Evolutionary conservation across 2,888 invertebrate species (phyloP), one percentile per base, ranked within the genome.

Genomic region (Apamea monoglypha): DNA sequence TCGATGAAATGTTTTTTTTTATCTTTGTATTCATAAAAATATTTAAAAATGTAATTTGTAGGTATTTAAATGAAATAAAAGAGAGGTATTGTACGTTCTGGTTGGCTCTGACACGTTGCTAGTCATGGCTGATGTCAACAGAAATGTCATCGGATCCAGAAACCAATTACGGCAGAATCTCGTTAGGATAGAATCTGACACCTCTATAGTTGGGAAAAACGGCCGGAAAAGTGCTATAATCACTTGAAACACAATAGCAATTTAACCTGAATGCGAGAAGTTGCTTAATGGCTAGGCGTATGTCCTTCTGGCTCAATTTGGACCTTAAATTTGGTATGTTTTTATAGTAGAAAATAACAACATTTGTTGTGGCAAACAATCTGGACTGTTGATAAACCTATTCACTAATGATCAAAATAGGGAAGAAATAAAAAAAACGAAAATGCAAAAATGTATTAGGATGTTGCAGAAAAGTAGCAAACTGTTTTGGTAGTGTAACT

Each of bases 101-200:
- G 50, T 18, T 50, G 50, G 18, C 50, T 50, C 18, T 50, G 50
- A 50, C 18, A 50, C 18, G 5, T 56, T 61, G 21, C 47, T 21
- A 69, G 50, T 14, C 18, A 61, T 18, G 47, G 0, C 74, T 59
- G 8, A 12, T 25, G 25, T 32, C 10, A 14, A 53, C 25, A 61
- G 25, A 50, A 4, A 25, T 59, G 29, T n/a, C n/a, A 32, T 53
- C 32, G 4, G 14, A 47, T 2, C 32, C 16, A n/a, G n/a, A 25
- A 36, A 72, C 32, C 81, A 73, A 81, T 78, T 81, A 79, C 21
- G 53, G 59, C 44, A 1, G 53, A 44, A 5, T 63, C 61, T 79
- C 73, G 63, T 81, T 78, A 72, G 32, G 12, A 21, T 63, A 44
- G 32, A 29, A 79, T n/a, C 53, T 63, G 81, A 63, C 16, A 32